Evolutionary conservation across 2,113 vertebrate genomes (phyloP).

Genomic region (Poeciliopsis turrubarensis): DNA sequence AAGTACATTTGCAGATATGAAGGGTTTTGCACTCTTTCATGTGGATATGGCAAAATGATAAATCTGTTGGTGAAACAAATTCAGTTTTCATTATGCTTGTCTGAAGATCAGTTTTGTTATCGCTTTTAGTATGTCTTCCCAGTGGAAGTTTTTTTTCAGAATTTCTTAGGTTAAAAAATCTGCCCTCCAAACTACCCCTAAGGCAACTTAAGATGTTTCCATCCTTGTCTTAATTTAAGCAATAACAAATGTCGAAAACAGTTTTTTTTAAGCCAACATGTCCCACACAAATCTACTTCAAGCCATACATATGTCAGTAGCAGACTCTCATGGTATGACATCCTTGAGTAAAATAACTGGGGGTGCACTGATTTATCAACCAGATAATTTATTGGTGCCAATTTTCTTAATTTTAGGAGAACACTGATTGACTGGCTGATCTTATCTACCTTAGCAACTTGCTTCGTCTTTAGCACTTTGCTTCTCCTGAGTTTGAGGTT

Average conservation of each 20-base stretch:
- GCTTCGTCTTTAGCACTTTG: background rate
- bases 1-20: background rate
- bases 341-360: background rate
- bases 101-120: background rate
- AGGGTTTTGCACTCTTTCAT: background rate
- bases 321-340: background rate
- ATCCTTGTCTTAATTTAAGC: background rate
- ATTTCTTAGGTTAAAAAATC: background rate
- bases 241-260: background rate
- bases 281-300: background rate
- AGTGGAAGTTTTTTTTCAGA: background rate
- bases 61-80: conserved; percentile 16
- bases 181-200: background rate
- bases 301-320: background rate
- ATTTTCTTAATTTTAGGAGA: too few relatives aligned
- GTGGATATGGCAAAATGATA: conserved; percentile 18
- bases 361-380: too few relatives aligned
- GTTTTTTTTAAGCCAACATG: background rate
- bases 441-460: too few relatives aligned
- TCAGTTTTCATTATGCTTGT: conserved; percentile 15
- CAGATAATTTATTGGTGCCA: too few relatives aligned
- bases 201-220: background rate
- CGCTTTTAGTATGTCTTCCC: background rate
- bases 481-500: background rate
- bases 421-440: too few relatives aligned